Evolutionary conservation across 2,113 vertebrate species (phyloP), one percentile per base, ranked within the genome.

Genomic region (Rattus rattus): DNA sequence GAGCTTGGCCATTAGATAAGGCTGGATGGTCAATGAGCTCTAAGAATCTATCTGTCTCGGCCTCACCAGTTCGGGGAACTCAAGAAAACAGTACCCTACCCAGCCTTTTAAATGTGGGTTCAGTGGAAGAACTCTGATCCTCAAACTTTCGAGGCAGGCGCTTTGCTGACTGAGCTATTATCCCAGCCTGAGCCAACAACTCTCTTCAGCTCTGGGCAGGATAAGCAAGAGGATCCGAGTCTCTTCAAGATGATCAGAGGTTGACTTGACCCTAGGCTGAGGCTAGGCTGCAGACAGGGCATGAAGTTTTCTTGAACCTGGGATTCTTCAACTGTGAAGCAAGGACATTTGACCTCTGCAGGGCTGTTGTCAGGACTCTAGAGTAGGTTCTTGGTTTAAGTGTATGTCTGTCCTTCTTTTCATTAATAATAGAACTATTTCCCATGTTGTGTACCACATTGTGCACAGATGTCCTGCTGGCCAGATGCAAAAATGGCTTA

Each of bases 391-490:
- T 73, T 10, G 4, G 0, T 13, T 5, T 1, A 19, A 12, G 7
- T 24, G 43, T 20, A 5, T 16, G 11, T 16, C 20, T 17, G 19
- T 13, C 0, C 1, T 43, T 30, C 7, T 8, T 59, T 30, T 22
- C 61, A 43, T 1, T 65, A 28, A 12, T 69, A n/a, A 80, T 16
- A 26, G 61, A 80, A 19, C 54, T 17, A 7, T 30, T 59, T 2
- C 2, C 19, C 4, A 0, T 2, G 61, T 47, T 7, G 1, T 1
- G 2, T 0, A 11, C 28, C 16, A 12, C 16, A 12, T 22, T 28
- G 7, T 54, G 77, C 30, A 56, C 1, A 4, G 77, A 33, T 54
- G 49, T 54, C 52, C 19, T 36, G 17, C 79, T 26, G 1, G 3
- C 28, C 16, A 5, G 61, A 17, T 10, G 16, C 16, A 20, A 9